phyloP scores from a whole-genome alignment of 2,113 vertebrate species.

The Platanista minor region DNA sequence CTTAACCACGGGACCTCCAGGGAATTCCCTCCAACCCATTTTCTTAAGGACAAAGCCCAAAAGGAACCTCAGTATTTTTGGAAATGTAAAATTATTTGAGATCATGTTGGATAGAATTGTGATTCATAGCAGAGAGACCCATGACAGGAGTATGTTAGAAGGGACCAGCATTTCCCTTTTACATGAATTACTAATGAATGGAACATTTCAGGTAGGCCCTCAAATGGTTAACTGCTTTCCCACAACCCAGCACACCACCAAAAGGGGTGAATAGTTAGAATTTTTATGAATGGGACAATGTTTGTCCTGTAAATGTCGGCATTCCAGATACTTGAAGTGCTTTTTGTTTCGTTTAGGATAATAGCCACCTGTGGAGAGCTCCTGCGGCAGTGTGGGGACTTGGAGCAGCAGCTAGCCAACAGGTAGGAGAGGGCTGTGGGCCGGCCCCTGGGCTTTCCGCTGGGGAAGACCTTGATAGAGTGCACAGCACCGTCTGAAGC shows the following conservation, averaged over 20 bases:
- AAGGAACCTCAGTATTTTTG: neutral
- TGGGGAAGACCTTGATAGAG: neutral
- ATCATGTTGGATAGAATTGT: neutral
- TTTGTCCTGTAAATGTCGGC: constrained; percentile 34
- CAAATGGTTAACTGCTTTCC: neutral
- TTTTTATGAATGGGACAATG: constrained; percentile 60
- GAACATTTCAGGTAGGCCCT: neutral
- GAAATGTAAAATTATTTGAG: neutral
- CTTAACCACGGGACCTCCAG: neutral
- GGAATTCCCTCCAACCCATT: neutral
- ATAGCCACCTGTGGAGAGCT: constrained; percentile 87
- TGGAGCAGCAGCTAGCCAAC: constrained; percentile 87
- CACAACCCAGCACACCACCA: neutral
- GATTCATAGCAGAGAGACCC: neutral
- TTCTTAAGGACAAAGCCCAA: neutral
- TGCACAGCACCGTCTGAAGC: neutral
- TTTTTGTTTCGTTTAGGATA: constrained; percentile 78
- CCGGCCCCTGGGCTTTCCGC: neutral
- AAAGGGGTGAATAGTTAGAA: constrained; percentile 39
- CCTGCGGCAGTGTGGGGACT: constrained; percentile 85
- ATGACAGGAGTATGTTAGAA: neutral
- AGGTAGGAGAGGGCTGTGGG: constrained; percentile 71
- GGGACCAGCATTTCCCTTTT: neutral
- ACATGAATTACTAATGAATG: neutral
- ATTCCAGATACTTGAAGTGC: constrained; percentile 20